phyloP scores from a whole-genome alignment of 2,888 invertebrate genomes.

The Agriopis leucophaearia region DNA sequence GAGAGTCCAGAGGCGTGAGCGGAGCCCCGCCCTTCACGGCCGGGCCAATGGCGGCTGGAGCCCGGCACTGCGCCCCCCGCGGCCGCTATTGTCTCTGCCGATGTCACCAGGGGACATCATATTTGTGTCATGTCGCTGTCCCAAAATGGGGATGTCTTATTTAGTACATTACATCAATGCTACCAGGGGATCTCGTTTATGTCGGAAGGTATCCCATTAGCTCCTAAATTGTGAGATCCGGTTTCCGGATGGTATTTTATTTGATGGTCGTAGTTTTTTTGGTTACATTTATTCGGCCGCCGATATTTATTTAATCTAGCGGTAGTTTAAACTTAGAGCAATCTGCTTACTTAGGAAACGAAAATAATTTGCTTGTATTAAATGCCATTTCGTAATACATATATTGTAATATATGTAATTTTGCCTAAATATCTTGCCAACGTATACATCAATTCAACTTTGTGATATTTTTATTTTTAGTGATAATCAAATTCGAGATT shows the following conservation, averaged over 20 bases:
- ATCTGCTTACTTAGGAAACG: no score
- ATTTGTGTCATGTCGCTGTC: slow-evolving; percentile 31
- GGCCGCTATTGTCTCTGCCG: slow-evolving; percentile 46
- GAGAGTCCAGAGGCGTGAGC: slow-evolving; percentile 60
- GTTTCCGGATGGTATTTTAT: neutral
- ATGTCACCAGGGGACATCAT: slow-evolving; percentile 45
- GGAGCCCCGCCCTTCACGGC: slow-evolving; percentile 53
- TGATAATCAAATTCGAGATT: slow-evolving; percentile 27
- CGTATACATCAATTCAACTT: neutral
- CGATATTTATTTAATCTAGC: no score
- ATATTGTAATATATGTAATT: no score
- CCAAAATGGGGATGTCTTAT: slow-evolving; percentile 30
- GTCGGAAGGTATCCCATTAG: neutral
- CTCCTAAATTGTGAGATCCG: slow-evolving; percentile 7
- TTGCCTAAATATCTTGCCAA: neutral
- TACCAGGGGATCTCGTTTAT: neutral
- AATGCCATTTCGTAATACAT: no score
- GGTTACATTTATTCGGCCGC: neutral
- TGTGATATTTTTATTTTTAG: slow-evolving; percentile 24
- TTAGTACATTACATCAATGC: slow-evolving; percentile 18
- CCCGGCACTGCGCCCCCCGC: slow-evolving; percentile 45
- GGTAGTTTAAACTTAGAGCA: no score
- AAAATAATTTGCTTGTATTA: no score
- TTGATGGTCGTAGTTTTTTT: neutral
- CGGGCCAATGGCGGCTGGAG: slow-evolving; percentile 57